phyloP scores from a whole-genome alignment of 2,888 invertebrate species.

The Coenonympha glycerion region DNA sequence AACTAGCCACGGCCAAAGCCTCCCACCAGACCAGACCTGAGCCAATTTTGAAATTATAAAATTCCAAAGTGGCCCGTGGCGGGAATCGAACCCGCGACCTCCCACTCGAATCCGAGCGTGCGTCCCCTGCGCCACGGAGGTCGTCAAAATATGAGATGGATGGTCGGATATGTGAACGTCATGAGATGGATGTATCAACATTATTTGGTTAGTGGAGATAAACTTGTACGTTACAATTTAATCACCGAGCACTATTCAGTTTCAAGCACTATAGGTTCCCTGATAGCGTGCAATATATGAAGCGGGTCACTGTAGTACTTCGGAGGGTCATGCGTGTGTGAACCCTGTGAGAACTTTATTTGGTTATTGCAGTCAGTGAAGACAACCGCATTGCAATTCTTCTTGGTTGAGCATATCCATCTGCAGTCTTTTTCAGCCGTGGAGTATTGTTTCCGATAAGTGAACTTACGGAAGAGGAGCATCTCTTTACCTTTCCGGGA shows the following conservation, averaged over 20 bases:
- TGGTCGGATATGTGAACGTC: no score
- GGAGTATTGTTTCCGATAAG: conserved; percentile 59
- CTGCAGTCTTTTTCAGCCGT: conserved; percentile 45
- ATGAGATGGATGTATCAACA: no score
- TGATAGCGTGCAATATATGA: conserved; percentile 52
- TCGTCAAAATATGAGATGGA: no score
- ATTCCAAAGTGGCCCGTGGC: no score
- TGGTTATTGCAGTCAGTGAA: conserved; percentile 52
- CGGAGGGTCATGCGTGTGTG: conserved; percentile 59
- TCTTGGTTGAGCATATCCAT: conserved; percentile 64
- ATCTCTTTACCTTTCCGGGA: conserved; percentile 67
- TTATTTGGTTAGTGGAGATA: no score
- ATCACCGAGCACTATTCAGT: conserved; percentile 12
- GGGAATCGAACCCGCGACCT: no score
- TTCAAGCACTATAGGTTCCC: conserved; percentile 44
- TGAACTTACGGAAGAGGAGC: conserved; percentile 56
- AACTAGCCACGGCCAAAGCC: no score
- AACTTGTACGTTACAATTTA: no score
- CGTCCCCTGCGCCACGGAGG: no score
- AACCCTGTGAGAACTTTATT: conserved; percentile 49
- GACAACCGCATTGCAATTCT: conserved; percentile 58
- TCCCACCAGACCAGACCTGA: no score
- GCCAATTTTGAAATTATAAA: no score
- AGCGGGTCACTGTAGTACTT: conserved; percentile 62
- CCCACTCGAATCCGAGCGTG: no score